phyloP scores from a whole-genome alignment of 2,797 vertebrate species.

The Macropodus opercularis region DNA sequence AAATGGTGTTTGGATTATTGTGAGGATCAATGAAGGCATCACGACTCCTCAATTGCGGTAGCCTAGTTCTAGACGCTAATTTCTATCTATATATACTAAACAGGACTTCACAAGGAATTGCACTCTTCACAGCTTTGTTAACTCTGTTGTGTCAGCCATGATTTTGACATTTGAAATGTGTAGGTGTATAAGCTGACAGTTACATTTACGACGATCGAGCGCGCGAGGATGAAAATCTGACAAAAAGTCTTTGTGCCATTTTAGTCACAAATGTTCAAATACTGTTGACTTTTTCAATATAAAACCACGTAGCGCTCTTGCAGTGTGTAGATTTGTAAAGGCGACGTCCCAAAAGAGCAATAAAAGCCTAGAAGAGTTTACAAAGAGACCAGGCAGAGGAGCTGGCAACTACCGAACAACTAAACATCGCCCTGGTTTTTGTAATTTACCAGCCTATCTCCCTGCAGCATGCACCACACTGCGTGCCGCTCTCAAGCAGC shows the following conservation, averaged over 20 bases:
- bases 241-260: constrained; percentile 8
- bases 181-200: constrained; percentile 13
- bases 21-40: background rate
- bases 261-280: constrained; percentile 8
- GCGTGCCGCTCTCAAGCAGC: constrained; percentile 42
- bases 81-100: no score
- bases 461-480: constrained; percentile 25
- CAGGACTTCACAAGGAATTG: background rate
- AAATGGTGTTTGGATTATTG: background rate
- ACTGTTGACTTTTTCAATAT: constrained; percentile 13
- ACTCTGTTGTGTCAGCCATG: background rate
- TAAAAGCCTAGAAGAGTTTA: constrained; percentile 17
- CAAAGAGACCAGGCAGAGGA: constrained; percentile 29
- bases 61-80: no score
- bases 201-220: constrained; percentile 9
- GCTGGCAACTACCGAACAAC: constrained; percentile 20
- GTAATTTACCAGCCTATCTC: constrained; percentile 28
- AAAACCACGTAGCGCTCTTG: constrained; percentile 9
- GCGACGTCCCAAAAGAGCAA: constrained; percentile 1
- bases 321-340: constrained; percentile 18
- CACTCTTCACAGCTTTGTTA: background rate
- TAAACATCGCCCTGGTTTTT: constrained; percentile 39
- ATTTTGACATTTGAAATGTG: background rate
- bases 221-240: constrained; percentile 14
- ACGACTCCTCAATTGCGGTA: background rate